Base-by-base conservation (phyloP, 1,140 invertebrate genomes). In the Phthorimaea operculella region DNA sequence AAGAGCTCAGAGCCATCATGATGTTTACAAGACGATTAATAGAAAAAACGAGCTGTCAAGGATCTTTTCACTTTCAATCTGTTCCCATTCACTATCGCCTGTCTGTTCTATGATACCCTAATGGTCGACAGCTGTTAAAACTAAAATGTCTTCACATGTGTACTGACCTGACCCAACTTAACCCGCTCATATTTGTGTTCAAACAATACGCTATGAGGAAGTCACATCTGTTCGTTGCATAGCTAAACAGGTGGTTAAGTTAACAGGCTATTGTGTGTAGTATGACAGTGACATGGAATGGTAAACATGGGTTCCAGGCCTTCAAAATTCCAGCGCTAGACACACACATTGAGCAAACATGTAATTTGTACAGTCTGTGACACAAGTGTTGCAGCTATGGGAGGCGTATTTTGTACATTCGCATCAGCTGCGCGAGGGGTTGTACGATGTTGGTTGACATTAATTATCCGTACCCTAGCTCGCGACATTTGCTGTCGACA, bases 241-340 rank as follows among this genome's bases (percentile, higher is more conserved):
- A 55, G 18, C 39, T 17, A 61, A 58, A 52, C 60, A 62, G 60
- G 53, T 54, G 51, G 21, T 39, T n/a, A 10, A 39, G 10, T 12
- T 39, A n/a, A 39, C 17, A 12, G 42, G 21, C 60, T 51, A 54
- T 62, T 62, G 58, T 66, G 56, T 68, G 72, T 63, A 68, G 70
- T 65, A 60, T 72, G 72, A 63, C 47, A 65, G 36, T 39, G 36
- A 39, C 36, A 39, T 67, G 59, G 68, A 10, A 39, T 67, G 59
- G 68, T 74, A 69, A 76, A 75, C 68, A 72, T 62, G 70, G 68
- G 73, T 60, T 65, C 64, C 51, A 59, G 65, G 69, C 70, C 66
- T 70, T 62, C 62, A 54, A 62, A 55, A 56, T 47, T 47, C 44
- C 44, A 47, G 59, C 52, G 60, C 60, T 58, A 72, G 68, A 66